Evolutionary conservation across 2,888 invertebrate genomes (phyloP).

Genomic region (Patella pellucida): DNA sequence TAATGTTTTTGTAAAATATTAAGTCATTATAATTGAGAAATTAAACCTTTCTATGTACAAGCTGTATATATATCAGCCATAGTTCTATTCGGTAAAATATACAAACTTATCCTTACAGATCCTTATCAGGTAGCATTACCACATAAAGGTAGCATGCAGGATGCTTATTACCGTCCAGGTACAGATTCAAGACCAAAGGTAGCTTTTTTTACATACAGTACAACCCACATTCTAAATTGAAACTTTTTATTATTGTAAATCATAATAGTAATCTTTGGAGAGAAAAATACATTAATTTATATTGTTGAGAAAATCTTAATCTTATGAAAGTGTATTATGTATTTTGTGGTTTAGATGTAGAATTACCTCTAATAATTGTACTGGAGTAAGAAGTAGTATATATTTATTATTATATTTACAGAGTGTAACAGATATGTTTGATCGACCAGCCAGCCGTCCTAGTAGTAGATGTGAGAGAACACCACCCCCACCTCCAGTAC

Average conservation of each 20-base stretch:
- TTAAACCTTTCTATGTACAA: no score
- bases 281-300: no score
- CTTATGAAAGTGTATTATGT: slow-evolving; percentile 9
- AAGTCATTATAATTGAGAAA: no score
- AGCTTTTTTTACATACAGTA: background rate
- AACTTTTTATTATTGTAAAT: no score
- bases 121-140: slow-evolving; percentile 37
- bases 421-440: slow-evolving; percentile 59
- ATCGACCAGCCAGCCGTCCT: slow-evolving; percentile 53
- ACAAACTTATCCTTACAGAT: slow-evolving; percentile 24
- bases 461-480: slow-evolving; percentile 57
- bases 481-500: slow-evolving; percentile 61
- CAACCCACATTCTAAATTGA: no score
- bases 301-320: background rate
- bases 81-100: no score
- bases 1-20: no score
- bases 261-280: no score
- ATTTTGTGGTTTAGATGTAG: slow-evolving; percentile 1
- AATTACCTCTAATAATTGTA: background rate
- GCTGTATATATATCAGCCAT: no score
- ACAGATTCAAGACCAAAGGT: slow-evolving; percentile 49
- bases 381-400: background rate
- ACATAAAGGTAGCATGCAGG: slow-evolving; percentile 52
- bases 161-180: slow-evolving; percentile 35
- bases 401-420: slow-evolving; percentile 30